Conservation (phyloP, 2,888 invertebrate genomes). For the Nomada ruficornis region DNA sequence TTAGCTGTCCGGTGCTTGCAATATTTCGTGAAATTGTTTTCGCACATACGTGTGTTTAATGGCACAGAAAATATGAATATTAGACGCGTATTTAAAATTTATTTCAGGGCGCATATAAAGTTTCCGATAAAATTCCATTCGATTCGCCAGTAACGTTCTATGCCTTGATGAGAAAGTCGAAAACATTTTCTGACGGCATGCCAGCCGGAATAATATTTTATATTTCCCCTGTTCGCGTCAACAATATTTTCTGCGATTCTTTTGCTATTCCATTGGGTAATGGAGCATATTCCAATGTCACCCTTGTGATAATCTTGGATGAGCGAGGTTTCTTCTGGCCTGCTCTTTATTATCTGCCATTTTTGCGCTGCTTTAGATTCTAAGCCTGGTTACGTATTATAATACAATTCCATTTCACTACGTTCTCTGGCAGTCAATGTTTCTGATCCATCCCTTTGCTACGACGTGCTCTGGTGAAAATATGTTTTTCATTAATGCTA, state of each 20-base stretch:
- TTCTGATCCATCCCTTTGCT: constrained; percentile 9
- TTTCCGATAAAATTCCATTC: too few species aligned
- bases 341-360: constrained; percentile 25
- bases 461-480: too few species aligned
- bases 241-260: constrained; percentile 57
- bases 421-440: neutral
- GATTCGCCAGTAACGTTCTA: too few species aligned
- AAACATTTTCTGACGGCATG: too few species aligned
- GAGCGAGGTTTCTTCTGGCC: constrained; percentile 14
- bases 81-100: too few species aligned
- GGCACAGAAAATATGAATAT: too few species aligned
- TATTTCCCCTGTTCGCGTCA: constrained; percentile 45
- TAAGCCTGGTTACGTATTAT: constrained; percentile 34
- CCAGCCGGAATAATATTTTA: constrained; percentile 39
- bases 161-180: too few species aligned
- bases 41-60: too few species aligned
- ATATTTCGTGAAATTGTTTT: too few species aligned
- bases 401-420: constrained; percentile 47
- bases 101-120: too few species aligned
- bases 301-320: constrained; percentile 52
- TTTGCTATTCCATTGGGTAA: constrained; percentile 21
- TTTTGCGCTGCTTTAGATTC: constrained; percentile 48
- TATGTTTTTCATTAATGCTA: too few species aligned
- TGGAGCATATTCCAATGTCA: constrained; percentile 38
- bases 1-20: too few species aligned